phyloP scores from a whole-genome alignment of 2,888 invertebrate species.

The Acanthosepion pharaonis region DNA sequence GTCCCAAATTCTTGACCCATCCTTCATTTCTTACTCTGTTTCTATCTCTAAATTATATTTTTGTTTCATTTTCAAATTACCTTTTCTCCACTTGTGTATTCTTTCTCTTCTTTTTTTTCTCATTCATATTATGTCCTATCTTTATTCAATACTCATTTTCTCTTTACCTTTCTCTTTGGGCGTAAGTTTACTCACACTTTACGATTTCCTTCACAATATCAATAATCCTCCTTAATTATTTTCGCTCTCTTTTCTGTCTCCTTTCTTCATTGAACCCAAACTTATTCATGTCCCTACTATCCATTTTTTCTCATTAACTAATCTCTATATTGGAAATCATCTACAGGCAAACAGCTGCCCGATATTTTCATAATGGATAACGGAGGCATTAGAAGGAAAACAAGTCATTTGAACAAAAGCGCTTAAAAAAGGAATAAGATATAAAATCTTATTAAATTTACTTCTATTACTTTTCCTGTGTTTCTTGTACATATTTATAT shows the following conservation, averaged over 20 bases:
- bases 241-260: neutral
- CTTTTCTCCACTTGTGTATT: no score
- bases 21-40: no score
- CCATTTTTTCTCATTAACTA: neutral
- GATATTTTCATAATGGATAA: neutral
- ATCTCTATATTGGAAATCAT: neutral
- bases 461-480: neutral
- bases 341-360: neutral
- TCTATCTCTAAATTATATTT: no score
- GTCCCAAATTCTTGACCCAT: no score
- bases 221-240: neutral
- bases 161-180: neutral
- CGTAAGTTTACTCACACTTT: neutral
- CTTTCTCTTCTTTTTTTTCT: no score
- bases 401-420: neutral
- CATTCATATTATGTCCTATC: neutral
- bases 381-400: neutral
- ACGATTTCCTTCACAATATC: neutral
- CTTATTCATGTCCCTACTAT: neutral
- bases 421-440: neutral
- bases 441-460: neutral
- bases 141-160: neutral
- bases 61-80: no score
- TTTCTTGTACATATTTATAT: neutral
- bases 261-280: neutral